phyloP scores from a whole-genome alignment of 2,888 invertebrate species.

The Sipha maydis region DNA sequence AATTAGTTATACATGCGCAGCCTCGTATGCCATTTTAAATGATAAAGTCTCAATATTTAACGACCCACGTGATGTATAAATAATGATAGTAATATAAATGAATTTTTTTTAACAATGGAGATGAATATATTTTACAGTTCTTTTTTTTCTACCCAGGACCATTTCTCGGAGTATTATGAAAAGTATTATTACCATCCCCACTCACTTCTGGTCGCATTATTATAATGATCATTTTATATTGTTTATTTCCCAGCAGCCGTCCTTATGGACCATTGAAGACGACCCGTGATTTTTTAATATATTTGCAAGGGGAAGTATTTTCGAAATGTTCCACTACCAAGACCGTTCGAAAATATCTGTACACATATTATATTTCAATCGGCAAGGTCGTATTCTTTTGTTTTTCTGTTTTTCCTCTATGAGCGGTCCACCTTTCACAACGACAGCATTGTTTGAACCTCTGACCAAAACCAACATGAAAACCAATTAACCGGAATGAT shows the following conservation, averaged over 20 bases:
- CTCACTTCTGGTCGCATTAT: neutral
- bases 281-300: conserved; percentile 15
- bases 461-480: conserved; percentile 42
- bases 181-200: conserved; percentile 2
- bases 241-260: neutral
- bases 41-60: neutral
- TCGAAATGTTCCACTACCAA: neutral
- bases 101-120: neutral
- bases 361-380: neutral
- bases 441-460: conserved; percentile 18
- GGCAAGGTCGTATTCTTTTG: conserved; percentile 4
- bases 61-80: neutral
- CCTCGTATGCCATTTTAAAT: neutral
- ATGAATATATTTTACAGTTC: neutral
- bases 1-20: neutral
- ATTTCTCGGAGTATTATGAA: neutral
- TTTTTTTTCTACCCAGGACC: neutral
- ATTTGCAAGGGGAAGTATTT: neutral
- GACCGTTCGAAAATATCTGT: neutral
- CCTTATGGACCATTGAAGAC: neutral
- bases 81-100: neutral
- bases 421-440: neutral
- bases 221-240: conserved; percentile 10
- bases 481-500: conserved; percentile 45
- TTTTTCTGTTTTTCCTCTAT: neutral